Conservation (phyloP, 2,113 vertebrate genomes). For the Actenoides hombroni region DNA sequence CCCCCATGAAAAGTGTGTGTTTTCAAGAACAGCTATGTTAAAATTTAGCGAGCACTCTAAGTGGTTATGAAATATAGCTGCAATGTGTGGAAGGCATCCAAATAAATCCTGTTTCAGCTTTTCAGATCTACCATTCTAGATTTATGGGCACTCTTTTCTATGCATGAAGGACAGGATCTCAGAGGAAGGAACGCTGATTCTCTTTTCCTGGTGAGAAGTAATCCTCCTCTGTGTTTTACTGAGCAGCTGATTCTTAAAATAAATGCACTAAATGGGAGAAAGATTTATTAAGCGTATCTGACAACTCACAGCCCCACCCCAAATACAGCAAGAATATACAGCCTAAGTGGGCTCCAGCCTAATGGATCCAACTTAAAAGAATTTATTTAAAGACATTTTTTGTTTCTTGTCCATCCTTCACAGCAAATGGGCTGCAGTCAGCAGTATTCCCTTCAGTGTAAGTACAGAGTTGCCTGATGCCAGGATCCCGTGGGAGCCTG, state of each 20-base stretch:
- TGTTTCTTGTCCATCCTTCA: neutral
- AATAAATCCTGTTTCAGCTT: conserved; percentile 49
- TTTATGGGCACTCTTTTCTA: conserved; percentile 33
- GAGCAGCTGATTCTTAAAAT: conserved; percentile 19
- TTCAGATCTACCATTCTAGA: conserved; percentile 32
- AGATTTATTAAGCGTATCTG: conserved; percentile 10
- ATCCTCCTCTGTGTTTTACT: conserved; percentile 26
- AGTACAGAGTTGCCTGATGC: neutral
- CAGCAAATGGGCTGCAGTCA: conserved; percentile 27
- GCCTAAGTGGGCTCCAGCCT: neutral
- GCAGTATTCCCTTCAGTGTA: neutral
- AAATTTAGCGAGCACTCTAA: conserved; percentile 24
- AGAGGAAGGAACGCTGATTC: conserved; percentile 24
- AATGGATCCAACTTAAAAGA: conserved; percentile 12
- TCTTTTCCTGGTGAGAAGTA: conserved; percentile 3
- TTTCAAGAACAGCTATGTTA: conserved; percentile 24
- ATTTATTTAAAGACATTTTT: conserved; percentile 1
- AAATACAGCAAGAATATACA: neutral
- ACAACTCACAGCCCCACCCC: neutral
- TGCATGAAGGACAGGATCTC: conserved; percentile 47
- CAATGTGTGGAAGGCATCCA: conserved; percentile 59
- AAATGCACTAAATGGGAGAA: neutral
- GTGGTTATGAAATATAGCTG: conserved; percentile 57
- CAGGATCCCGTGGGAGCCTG: fast-evolving
- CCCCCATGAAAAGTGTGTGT: neutral